Percentiles rank a stretch among this genome's conserved stretches.
Evolutionary conservation across 2,113 vertebrate species (phyloP).

Genomic region (Nycticebus coucang): DNA sequence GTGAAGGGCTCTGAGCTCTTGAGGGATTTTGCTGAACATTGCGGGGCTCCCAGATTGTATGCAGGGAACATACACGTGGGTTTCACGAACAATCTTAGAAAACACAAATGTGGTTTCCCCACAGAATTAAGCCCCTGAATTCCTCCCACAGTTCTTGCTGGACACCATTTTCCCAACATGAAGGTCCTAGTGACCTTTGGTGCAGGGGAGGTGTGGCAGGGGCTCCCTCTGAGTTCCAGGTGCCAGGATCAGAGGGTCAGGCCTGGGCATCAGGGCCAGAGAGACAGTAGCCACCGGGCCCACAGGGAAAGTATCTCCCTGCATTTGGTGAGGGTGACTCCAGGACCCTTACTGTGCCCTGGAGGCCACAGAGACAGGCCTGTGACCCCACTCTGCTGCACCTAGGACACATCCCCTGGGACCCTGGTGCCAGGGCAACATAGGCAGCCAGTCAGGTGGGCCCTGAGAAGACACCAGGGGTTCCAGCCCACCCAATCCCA

Average conservation of each 20-base stretch:
- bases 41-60: slow-evolving; percentile 16
- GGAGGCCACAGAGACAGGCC: neutral
- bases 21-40: accelerated
- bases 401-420: neutral
- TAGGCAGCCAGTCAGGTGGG: too few relatives aligned
- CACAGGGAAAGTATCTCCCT: neutral
- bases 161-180: neutral
- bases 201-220: too few relatives aligned
- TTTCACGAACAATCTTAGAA: slow-evolving; percentile 59
- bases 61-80: neutral
- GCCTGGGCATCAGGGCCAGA: neutral
- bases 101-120: slow-evolving; percentile 59
- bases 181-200: neutral
- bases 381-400: accelerated
- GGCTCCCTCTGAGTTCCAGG: neutral
- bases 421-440: neutral
- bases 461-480: accelerated
- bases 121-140: slow-evolving; percentile 62
- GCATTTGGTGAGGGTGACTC: accelerated
- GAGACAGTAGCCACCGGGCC: neutral
- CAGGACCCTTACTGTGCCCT: neutral
- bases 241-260: neutral
- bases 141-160: accelerated
- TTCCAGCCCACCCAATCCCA: neutral
- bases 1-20: neutral